These are phyloP conservation scores for Pelusios castaneus DNA, from an alignment of 2,113 vertebrate genomes.

Conservation along the genomic window DNA sequence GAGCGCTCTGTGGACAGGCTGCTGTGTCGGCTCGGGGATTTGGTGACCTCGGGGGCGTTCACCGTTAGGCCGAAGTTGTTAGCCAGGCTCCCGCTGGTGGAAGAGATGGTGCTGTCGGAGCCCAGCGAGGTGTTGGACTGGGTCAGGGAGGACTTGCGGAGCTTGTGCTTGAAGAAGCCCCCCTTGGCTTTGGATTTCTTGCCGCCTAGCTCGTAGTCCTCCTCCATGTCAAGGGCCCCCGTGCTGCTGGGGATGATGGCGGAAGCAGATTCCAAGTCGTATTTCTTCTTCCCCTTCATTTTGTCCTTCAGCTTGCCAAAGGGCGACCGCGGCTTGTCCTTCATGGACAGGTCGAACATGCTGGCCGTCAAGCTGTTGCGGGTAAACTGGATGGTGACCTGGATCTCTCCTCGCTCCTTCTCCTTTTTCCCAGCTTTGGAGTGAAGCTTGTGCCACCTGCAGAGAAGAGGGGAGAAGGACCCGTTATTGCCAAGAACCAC, in stretches of 20 bases:
- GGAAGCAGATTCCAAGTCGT: slow-evolving; percentile 85
- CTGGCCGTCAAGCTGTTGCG: slow-evolving; percentile 93
- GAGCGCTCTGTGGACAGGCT: slow-evolving; percentile 88
- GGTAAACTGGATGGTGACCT: slow-evolving; percentile 90
- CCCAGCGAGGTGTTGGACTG: slow-evolving; percentile 93
- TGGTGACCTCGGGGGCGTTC: slow-evolving; percentile 77
- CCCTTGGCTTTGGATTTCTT: slow-evolving; percentile 87
- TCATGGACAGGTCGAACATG: slow-evolving; percentile 96
- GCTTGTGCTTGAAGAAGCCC: slow-evolving; percentile 89
- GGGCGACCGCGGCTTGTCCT: slow-evolving; percentile 90
- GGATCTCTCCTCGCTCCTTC: slow-evolving; percentile 95
- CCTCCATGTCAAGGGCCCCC: slow-evolving; percentile 84
- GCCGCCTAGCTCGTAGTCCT: slow-evolving; percentile 81
- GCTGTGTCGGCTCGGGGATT: slow-evolving; percentile 86
- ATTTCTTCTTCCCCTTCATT: slow-evolving; percentile 87
- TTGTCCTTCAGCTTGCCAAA: slow-evolving; percentile 94
- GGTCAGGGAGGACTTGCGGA: slow-evolving; percentile 91
- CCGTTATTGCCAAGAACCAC: neutral
- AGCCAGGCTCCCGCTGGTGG: slow-evolving; percentile 85
- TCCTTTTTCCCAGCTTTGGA: slow-evolving; percentile 96
- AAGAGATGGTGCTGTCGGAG: slow-evolving; percentile 94
- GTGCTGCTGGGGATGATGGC: slow-evolving; percentile 86
- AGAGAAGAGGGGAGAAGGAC: neutral
- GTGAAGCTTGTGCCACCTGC: slow-evolving; percentile 93
- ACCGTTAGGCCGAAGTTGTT: slow-evolving; percentile 84